Base-by-base conservation (phyloP, 2,797 vertebrate species). In the Balearica regulorum region DNA sequence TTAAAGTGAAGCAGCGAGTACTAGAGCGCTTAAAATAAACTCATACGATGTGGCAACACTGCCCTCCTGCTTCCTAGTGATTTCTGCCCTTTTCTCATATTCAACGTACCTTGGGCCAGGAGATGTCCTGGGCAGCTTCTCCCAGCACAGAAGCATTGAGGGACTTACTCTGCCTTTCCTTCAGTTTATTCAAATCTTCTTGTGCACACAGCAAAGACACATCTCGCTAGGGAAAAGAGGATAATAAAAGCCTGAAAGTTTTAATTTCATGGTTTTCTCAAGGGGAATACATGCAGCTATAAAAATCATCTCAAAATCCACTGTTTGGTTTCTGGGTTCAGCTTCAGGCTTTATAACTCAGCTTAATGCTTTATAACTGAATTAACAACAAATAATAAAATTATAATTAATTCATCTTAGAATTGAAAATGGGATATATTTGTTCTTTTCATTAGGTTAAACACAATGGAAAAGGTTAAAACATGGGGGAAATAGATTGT, bases 1-100 rank as follows among this genome's bases (percentile, higher is more conserved):
- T 92, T n/a, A 2, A 22, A 91, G 78, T 0, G 43, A 41, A 84
- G 60, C 68, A 64, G 53, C 21, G 18, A 87, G 65, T 9, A 57
- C 11, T 64, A 41, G 37, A 57, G 51, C 22, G 3, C 64, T 51
- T 37, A 39, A 24, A 72, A 54, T 21, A 43, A 69, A 75, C 21
- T 90, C 46, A 0, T 57, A 15, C 2, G 2, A 31, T 4, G 94
- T 61, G 70, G 90, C 95, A 97, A 96, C 91, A 96, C 95, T 96
- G 96, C 96, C 96, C 93, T 97, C 96, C 88, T 94, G 91, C 96
- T 96, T 95, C 91, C 65, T 10, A 71, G 16, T 4, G 13, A 69
- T 64, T 72, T n/a, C 72, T 83, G 49, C 57, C 57, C 65, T 88
- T 26, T 22, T 16, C 92, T 80, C 39, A 10, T 4, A 7, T 4